Evolutionary conservation across 2,797 vertebrate species (phyloP).

Genomic region (Onychomys arenicola): DNA sequence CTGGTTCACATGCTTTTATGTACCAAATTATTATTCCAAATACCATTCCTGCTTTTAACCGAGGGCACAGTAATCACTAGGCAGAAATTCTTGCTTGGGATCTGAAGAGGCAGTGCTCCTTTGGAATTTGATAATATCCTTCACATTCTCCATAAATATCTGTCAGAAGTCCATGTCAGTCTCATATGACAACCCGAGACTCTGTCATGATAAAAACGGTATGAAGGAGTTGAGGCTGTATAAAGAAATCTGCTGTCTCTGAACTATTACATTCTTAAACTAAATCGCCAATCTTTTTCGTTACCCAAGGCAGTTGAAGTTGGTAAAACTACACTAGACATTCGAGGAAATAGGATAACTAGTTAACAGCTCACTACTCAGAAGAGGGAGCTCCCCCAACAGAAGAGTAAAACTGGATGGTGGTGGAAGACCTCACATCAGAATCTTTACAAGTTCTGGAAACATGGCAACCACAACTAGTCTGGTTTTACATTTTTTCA

Average conservation of each 20-base stretch:
- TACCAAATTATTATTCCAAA: constrained; percentile 52
- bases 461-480: neutral
- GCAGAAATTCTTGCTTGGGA: constrained; percentile 63
- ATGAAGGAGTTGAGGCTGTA: constrained; percentile 24
- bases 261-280: constrained; percentile 38
- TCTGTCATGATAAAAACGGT: constrained; percentile 47
- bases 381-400: neutral
- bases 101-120: constrained; percentile 44
- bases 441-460: constrained; percentile 27
- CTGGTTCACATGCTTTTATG: constrained; percentile 60
- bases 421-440: neutral
- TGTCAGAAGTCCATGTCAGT: constrained; percentile 19
- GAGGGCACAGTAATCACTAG: constrained; percentile 45
- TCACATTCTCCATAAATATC: constrained; percentile 57
- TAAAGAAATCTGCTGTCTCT: constrained; percentile 6
- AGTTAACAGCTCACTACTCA: neutral
- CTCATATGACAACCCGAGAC: constrained; percentile 30
- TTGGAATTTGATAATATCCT: constrained; percentile 37
- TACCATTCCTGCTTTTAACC: constrained; percentile 36
- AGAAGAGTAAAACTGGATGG: constrained; percentile 33
- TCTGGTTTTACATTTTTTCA: neutral
- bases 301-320: neutral
- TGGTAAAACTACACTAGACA: neutral
- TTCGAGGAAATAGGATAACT: constrained; percentile 22
- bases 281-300: constrained; percentile 49